Percentiles rank a stretch among this genome's conserved stretches.
Conservation (phyloP, 2,113 vertebrate genomes). For the Notarius quadriscutis region DNA sequence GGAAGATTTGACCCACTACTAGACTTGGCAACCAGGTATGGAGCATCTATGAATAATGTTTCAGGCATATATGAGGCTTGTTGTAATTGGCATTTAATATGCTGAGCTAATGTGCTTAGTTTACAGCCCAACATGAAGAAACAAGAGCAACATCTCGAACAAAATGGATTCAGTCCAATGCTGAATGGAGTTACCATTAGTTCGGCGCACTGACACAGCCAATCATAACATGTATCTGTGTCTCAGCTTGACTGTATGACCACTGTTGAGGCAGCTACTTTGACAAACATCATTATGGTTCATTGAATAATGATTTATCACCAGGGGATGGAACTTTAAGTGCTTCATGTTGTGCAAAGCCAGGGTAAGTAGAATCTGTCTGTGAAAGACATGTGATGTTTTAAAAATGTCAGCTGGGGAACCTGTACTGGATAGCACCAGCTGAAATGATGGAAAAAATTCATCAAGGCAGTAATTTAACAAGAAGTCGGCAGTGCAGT, state of each 20-base stretch:
- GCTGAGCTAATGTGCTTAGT: conserved; percentile 52
- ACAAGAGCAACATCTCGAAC: conserved; percentile 19
- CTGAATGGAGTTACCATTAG: conserved; percentile 32
- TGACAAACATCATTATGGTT: conserved; percentile 36
- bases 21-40: conserved; percentile 25
- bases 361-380: conserved; percentile 24
- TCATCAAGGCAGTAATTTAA: background rate
- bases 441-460: background rate
- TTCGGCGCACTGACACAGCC: conserved; percentile 48
- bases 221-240: conserved; percentile 55
- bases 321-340: conserved; percentile 32
- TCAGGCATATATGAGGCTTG: conserved; percentile 29
- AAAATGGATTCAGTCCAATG: conserved; percentile 51
- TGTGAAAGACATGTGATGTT: background rate
- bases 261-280: conserved; percentile 51
- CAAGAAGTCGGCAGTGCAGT: background rate
- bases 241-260: conserved; percentile 54
- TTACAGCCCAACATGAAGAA: conserved; percentile 34
- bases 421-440: background rate
- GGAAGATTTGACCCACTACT: conserved; percentile 24
- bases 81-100: conserved; percentile 53
- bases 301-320: conserved; percentile 56
- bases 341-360: conserved; percentile 15
- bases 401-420: background rate
- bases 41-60: conserved; percentile 28